Percentiles rank a stretch among this genome's conserved stretches.
These are phyloP conservation scores for Zaprionus kolodkinae DNA, from an alignment of 1,140 invertebrate species.

Conservation along the genomic window DNA sequence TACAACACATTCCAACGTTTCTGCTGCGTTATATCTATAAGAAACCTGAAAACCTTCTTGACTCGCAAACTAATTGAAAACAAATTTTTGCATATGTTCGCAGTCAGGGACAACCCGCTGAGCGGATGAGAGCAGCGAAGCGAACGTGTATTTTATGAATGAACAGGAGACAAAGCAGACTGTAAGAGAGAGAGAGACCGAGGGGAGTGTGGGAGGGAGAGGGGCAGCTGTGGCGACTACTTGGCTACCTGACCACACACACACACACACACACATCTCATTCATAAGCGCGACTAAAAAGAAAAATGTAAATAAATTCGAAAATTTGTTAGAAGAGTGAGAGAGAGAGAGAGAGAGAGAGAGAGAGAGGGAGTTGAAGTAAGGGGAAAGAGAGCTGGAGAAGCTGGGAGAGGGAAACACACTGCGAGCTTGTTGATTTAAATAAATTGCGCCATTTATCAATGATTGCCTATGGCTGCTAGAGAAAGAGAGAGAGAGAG, in stretches of 20 bases:
- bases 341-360: neutral
- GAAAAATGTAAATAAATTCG: slow-evolving; percentile 72
- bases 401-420: neutral
- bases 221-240: slow-evolving; percentile 32
- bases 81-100: slow-evolving; percentile 42
- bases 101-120: slow-evolving; percentile 30
- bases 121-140: slow-evolving; percentile 6
- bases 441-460: slow-evolving; percentile 82
- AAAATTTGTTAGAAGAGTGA: slow-evolving; percentile 67
- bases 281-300: slow-evolving; percentile 78
- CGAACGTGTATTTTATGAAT: slow-evolving; percentile 43
- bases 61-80: slow-evolving; percentile 43
- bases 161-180: slow-evolving; percentile 16
- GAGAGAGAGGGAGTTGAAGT: neutral
- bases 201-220: neutral
- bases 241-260: slow-evolving; percentile 47
- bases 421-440: slow-evolving; percentile 66
- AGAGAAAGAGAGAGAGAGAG: neutral
- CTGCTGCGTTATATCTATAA: neutral
- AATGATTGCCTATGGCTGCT: slow-evolving; percentile 19
- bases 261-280: slow-evolving; percentile 74
- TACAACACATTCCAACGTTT: slow-evolving; percentile 22
- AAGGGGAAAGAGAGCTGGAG: no score
- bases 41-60: slow-evolving; percentile 24
- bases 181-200: neutral